Evolutionary conservation across 2,113 vertebrate genomes (phyloP), one percentile per base, ranked within the genome.

Genomic region (Notarius lentiginosus): DNA sequence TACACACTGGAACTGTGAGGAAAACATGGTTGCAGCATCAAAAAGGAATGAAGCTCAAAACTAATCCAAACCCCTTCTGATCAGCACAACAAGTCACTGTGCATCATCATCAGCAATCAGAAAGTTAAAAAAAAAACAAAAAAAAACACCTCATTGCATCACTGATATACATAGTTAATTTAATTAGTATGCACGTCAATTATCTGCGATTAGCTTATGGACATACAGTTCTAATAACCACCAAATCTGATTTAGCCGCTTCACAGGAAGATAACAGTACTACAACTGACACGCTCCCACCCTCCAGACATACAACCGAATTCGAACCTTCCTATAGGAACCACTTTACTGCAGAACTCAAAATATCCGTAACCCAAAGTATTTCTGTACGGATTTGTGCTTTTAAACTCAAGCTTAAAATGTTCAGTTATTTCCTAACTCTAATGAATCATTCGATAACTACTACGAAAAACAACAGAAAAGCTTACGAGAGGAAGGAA

Each of bases 61-160:
- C 72, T 76, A 83, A 87, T 83, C 82, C 79, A 65, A 75, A 58
- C 75, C 49, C 12, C 22, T 79, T 86, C 65, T 88, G 84, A 90
- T 88, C 73, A 83, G 63, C 53, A 77, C 61, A 70, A 27, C 14
- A 58, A 53, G 20, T 83, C 75, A 73, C 72, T 80, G n/a, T 79
- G 66, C 72, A 87, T 83, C 80, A 83, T 85, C 79, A 80, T 17
- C 20, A 49, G 58, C 65, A 47, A 27, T 41, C 9, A 47, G 24
- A 61, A 66, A 5, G 2, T 17, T 34, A 79, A 18, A 61, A 41
- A 49, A 9, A 17, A 30, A 24, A 47, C 30, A 12, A 20, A 27
- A 81, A 55, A 60, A 60, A 58, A 18, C 7, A 2, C 14, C 18
- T 79, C 12, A 49, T 20, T 22, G 14, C 24, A 53, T 2, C 14